Evolutionary conservation across 2,888 invertebrate species (phyloP), one percentile per base, ranked within the genome.

Genomic region (Anarsia innoxiella): DNA sequence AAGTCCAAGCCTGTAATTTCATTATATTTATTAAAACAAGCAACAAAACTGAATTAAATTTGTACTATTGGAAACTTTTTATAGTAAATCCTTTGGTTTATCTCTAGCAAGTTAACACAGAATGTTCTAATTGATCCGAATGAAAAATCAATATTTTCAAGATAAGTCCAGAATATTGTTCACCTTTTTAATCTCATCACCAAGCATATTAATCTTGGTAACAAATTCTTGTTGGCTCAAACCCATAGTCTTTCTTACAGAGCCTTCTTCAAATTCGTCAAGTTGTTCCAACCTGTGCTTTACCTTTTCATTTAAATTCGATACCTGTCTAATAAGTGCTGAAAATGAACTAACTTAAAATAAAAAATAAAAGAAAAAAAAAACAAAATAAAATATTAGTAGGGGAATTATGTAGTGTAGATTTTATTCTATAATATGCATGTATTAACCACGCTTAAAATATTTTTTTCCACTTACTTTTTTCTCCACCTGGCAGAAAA

Each of bases 191-290:
- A 99, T 87, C 70, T 97, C 96, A 61, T 91, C 91, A 77, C 94
- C 95, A n/a, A 98, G 87, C 70, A 96, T 92, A 56, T 95, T 94
- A 44, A 99, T 94, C 53, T 94, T 89, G 29, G 89, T 87, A 4
- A 94, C 90, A 83, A 96, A 99, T 66, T 97, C 97, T 67, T 95
- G 93, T 70, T 98, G 98, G 2, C 94, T 93, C 44, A 99, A 84
- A 57, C 97, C 94, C 64, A 94, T 88, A 78, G 94, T 93, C 78
- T 94, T 95, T 53, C 93, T 89, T 40, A 95, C 90, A 10, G 92
- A 90, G 4, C 92, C 91, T 73, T 97, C 96, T 66, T 98, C 97
- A 77, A 97, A 94, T 56, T 95, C 94, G 83, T 98, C 98, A 40
- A 99, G 78, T 65, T 98, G 97, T 67, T 98, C 97, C 34, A 98